phyloP scores from a whole-genome alignment of 1,140 invertebrate genomes.

The Subanguina moxae region DNA sequence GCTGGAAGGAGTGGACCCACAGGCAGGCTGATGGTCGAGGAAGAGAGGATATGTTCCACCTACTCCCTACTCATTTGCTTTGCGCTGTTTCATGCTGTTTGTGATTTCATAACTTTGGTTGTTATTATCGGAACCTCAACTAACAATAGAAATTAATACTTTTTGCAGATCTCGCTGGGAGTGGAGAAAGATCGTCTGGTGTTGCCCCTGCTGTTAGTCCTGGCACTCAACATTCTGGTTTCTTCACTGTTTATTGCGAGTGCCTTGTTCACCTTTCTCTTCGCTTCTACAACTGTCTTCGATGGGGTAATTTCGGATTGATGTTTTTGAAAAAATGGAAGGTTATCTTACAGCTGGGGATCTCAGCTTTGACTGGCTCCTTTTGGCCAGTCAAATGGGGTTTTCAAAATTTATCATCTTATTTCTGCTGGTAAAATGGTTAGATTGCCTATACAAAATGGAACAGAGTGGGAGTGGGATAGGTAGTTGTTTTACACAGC shows the following conservation, averaged over 20 bases:
- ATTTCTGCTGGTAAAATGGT: too few relatives aligned
- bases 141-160: background rate
- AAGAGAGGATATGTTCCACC: background rate
- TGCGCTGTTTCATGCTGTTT: background rate
- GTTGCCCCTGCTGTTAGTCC: background rate
- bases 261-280: background rate
- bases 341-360: too few relatives aligned
- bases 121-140: too few relatives aligned
- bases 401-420: too few relatives aligned
- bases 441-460: too few relatives aligned
- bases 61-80: background rate
- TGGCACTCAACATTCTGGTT: background rate
- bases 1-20: background rate
- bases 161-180: background rate
- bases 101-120: background rate
- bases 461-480: too few relatives aligned
- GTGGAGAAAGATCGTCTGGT: background rate
- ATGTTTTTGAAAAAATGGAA: too few relatives aligned
- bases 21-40: background rate
- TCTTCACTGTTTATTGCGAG: background rate
- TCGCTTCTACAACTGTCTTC: background rate
- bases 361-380: too few relatives aligned
- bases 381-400: too few relatives aligned
- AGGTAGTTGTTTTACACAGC: too few relatives aligned
- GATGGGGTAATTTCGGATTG: too few relatives aligned